phyloP scores from a whole-genome alignment of 2,113 vertebrate species.

The Tonatia bakeri region DNA sequence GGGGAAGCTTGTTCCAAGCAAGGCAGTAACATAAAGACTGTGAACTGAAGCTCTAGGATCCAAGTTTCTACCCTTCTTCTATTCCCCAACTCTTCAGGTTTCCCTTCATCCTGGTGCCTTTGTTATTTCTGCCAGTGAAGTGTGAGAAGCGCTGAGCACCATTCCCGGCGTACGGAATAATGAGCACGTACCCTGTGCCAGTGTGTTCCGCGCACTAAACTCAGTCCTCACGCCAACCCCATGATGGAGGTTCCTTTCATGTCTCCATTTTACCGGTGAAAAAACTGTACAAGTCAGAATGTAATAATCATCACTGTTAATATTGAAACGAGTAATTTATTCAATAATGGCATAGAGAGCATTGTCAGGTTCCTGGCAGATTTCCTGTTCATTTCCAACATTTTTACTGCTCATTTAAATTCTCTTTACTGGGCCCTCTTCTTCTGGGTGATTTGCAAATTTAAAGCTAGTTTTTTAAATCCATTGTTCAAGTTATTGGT shows the following conservation, averaged over 20 bases:
- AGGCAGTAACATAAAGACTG: not conserved
- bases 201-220: fast-evolving
- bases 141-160: not conserved
- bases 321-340: not conserved
- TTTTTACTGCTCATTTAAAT: not conserved
- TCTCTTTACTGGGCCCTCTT: not conserved
- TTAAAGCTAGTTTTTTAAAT: not conserved
- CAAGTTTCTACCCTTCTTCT: not conserved
- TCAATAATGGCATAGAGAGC: not conserved
- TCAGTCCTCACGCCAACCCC: not conserved
- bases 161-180: no score
- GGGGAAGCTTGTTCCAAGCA: not conserved
- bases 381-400: not conserved
- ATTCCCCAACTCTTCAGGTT: not conserved
- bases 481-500: not conserved
- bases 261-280: not conserved
- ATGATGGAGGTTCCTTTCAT: not conserved
- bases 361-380: not conserved
- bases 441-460: not conserved
- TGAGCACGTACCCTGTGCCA: fast-evolving
- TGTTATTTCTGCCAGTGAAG: not conserved
- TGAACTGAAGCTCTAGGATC: not conserved
- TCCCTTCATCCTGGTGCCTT: not conserved
- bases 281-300: not conserved
- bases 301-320: not conserved